Conservation (phyloP, 2,797 vertebrate species). For the Simalia tracyae region DNA sequence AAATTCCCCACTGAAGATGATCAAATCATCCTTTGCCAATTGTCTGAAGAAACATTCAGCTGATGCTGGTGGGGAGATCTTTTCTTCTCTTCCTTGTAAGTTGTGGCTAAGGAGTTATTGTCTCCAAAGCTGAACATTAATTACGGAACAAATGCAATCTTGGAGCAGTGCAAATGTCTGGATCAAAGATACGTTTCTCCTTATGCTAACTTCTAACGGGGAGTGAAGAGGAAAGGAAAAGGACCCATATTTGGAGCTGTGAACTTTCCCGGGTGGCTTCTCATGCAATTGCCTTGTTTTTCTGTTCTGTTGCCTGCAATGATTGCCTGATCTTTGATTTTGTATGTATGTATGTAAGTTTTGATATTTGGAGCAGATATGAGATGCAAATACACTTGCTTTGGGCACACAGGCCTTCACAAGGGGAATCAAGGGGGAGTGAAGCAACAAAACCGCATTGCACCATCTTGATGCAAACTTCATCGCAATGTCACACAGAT, state of each 20-base stretch:
- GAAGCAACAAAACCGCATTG: no score
- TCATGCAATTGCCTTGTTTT: not conserved
- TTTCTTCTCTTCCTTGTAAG: slow-evolving; percentile 36
- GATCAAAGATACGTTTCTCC: not conserved
- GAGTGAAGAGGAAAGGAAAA: not conserved
- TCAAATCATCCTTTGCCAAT: slow-evolving; percentile 58
- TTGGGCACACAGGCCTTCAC: no score
- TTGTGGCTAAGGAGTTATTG: not conserved
- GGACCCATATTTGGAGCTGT: not conserved
- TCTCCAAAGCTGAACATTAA: not conserved
- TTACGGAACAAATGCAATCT: not conserved
- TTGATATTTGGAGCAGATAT: no score
- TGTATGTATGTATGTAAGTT: no score
- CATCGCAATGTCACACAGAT: no score
- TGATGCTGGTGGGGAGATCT: slow-evolving; percentile 39
- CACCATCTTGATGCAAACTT: no score
- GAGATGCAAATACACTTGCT: no score
- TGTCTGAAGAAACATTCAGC: slow-evolving; percentile 40
- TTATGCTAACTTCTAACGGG: not conserved
- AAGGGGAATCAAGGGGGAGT: no score
- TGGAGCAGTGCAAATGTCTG: not conserved
- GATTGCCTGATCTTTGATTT: not conserved
- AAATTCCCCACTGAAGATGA: slow-evolving; percentile 51
- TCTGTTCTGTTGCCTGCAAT: not conserved
- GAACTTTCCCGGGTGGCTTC: not conserved